Base-by-base conservation (phyloP, 2,113 vertebrate species). In the Phasianus colchicus region DNA sequence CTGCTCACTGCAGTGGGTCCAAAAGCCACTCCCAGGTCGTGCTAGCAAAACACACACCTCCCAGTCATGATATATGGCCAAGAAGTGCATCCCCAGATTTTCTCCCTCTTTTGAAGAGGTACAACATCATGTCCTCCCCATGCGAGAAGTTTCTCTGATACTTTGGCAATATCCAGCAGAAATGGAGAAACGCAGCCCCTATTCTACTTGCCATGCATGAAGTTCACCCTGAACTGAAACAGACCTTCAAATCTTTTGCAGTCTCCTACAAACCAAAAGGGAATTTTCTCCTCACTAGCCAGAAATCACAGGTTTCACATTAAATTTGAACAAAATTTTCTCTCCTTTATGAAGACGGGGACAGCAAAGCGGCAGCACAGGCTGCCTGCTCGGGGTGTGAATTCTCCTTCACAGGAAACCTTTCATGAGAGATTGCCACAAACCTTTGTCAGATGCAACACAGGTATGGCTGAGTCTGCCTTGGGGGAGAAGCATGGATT, bases 391-490 rank as follows among this genome's bases (percentile, higher is more conserved):
- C 86, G 14, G 61, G 42, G 86, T 90, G 69, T 86, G 92, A 94
- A 78, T 75, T 58, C 69, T 42, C 76, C 1, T 0, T 22, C 80
- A 75, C 2, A 0, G n/a, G 24, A 88, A 36, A 58, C 42, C 75
- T 75, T 71, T 61, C 76, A 80, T 63, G 38, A 88, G 27, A 71
- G 34, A n/a, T n/a, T 78, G 43, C 57, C 76, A 71, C 76, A 81
- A 72, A 74, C 69, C 69, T 57, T 72, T 88, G 90, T 30, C 80
- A 92, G 61, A 47, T 0, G 10, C 64, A 70, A 27, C 95, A 93
- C 93, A 93, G 92, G 95, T 96, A 81, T 36, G 61, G 19, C 76
- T 83, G 70, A 75, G 73, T 1, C 73, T 81, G 92, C 95, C 96
- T 10, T 19, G 69, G 81, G 95, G 86, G 61, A 57, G n/a, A 84